Evolutionary conservation across 2,797 vertebrate genomes (phyloP).

Genomic region (Podarcis lilfordi): DNA sequence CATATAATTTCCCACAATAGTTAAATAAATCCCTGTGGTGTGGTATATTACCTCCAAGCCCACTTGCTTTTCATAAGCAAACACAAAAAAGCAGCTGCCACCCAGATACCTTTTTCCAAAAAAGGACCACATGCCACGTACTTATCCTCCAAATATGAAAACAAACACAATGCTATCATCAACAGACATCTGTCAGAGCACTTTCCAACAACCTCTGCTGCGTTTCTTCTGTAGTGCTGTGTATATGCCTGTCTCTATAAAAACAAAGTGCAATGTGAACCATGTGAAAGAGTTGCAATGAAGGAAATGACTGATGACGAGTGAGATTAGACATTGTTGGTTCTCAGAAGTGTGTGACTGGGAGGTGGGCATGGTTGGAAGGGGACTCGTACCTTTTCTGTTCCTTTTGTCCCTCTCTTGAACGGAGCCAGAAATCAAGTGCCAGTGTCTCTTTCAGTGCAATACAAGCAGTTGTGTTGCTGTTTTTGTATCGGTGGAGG

Average conservation of each 20-base stretch:
- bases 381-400: not conserved
- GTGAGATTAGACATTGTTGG: not conserved
- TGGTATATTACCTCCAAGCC: slow-evolving; percentile 57
- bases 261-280: slow-evolving; percentile 26
- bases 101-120: slow-evolving; percentile 59
- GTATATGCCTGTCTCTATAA: slow-evolving; percentile 35
- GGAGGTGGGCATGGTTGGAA: not conserved
- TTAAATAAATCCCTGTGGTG: slow-evolving; percentile 37
- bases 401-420: not conserved
- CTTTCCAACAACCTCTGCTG: slow-evolving; percentile 30
- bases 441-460: not conserved
- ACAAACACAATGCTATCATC: slow-evolving; percentile 72
- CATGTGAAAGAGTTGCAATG: not conserved
- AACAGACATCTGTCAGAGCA: slow-evolving; percentile 67
- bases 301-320: slow-evolving; percentile 15
- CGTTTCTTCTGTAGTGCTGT: slow-evolving; percentile 29
- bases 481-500: not conserved
- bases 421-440: not conserved
- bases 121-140: slow-evolving; percentile 71
- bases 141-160: slow-evolving; percentile 74
- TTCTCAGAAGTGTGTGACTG: not conserved
- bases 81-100: slow-evolving; percentile 68
- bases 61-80: slow-evolving; percentile 62
- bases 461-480: not conserved
- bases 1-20: slow-evolving; percentile 1